Evolutionary conservation across 2,888 invertebrate genomes (phyloP), one percentile per base, ranked within the genome.

Genomic region (Lucinisca nassula): DNA sequence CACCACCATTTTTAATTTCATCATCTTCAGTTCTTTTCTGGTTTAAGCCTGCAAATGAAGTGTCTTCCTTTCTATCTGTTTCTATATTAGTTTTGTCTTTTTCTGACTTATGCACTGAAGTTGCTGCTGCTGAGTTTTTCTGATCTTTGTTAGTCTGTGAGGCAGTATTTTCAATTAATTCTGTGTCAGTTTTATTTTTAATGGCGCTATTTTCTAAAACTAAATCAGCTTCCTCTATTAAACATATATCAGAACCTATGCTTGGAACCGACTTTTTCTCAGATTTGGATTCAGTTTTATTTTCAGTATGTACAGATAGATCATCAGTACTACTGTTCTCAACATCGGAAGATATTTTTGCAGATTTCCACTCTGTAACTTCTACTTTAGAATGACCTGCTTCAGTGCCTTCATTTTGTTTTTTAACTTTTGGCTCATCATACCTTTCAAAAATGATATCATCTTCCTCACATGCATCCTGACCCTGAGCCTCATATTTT

Each of bases 1-100:
- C 30, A 61, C 70, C 82, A 61, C 45, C 45, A 37, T 75, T 77
- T 40, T 37, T 51, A 12, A 58, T 78, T 21, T 76, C 40, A 14
- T 85, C 80, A 49, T 55, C 55, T n/a, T 55, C 55, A 8, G 4
- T 21, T 55, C 21, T 55, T 21, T 55, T 21, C 14, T 24, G 24
- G 21, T 27, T 45, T 45, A 17, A 17, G 8, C 17, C 45, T 45
- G 45, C 10, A 12, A 17, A 8, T 61, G 61, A 24, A 10, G 21
- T n/a, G 8, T 74, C 24, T 40, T 27, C 40, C 30, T 24, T 40
- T 24, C 24, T 27, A 4, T 40, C 73, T n/a, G 3, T 14, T 21
- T 40, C 38, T 45, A 45, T 45, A n/a, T n/a, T n/a, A n/a, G n/a
- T n/a, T n/a, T n/a, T n/a, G n/a, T n/a, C n/a, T n/a, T n/a, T n/a